Evolutionary conservation across 2,113 vertebrate species (phyloP), one percentile per base, ranked within the genome.

Genomic region (Zeus faber): DNA sequence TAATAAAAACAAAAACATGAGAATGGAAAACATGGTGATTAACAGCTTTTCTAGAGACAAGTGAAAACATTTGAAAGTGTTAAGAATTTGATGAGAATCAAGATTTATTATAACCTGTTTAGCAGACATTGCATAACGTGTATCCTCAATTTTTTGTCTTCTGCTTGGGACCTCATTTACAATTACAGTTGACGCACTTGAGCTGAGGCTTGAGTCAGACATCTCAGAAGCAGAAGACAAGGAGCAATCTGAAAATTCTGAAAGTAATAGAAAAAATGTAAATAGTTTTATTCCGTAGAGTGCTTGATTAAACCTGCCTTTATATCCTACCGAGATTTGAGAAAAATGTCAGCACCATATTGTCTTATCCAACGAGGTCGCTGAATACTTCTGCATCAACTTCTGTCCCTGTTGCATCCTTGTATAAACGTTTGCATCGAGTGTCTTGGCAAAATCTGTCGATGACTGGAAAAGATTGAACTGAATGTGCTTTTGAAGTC

Each of bases 371-470:
- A 62, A 56, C 1, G 1, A 65, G 57, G 26, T 71, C 17, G 0
- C 53, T 75, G 54, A 71, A 69, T 47, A 66, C 66, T 49, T 69
- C 61, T 39, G 8, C 22, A 64, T 61, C 39, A 49, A 58, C 20
- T 26, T 64, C 58, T 39, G 61, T 69, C 9, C 48, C 58, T 44
- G 43, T 70, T 48, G 57, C 63, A 66, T 69, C 54, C 25, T 65
- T 68, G 54, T 37, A 67, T 26, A 37, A 45, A 56, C 37, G 7
- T 72, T n/a, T 37, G 58, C 54, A 57, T 65, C 60, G 27, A 57
- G 22, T 53, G 54, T 58, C 46, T n/a, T 69, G 58, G 29, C 35
- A 50, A 72, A 65, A 79, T 53, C 35, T 58, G 21, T 74, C 55
- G 1, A 43, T 51, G 43, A 52, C 67, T 67, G 45, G 6, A 49